Conservation (phyloP, 1,140 invertebrate species). For the Drosophila repleta region DNA sequence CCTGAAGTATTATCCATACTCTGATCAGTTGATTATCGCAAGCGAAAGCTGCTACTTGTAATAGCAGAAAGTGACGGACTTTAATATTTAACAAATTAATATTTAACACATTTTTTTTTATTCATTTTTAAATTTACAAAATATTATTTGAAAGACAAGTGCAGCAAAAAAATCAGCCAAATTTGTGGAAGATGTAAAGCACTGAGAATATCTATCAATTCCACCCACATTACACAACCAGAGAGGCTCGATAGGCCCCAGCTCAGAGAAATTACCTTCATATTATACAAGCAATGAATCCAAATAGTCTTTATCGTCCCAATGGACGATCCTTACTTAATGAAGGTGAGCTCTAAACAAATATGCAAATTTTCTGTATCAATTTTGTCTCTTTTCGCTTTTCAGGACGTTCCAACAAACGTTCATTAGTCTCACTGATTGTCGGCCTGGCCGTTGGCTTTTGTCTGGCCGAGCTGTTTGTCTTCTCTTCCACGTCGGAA, state of each 20-base stretch:
- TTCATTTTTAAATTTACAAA: too few relatives aligned
- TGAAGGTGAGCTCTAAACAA: slow-evolving; percentile 53
- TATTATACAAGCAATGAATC: slow-evolving; percentile 61
- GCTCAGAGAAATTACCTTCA: slow-evolving; percentile 1
- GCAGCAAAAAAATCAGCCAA: too few relatives aligned
- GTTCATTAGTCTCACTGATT: slow-evolving; percentile 72
- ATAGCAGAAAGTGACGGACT: background rate
- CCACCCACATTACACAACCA: slow-evolving; percentile 56
- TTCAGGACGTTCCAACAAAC: slow-evolving; percentile 76
- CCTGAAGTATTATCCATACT: background rate
- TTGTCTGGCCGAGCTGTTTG: slow-evolving; percentile 75
- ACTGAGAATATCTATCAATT: background rate
- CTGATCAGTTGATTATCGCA: slow-evolving; percentile 15
- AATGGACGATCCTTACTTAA: slow-evolving; percentile 70
- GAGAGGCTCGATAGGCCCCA: slow-evolving; percentile 47
- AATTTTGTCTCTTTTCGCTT: background rate
- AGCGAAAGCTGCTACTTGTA: slow-evolving; percentile 9
- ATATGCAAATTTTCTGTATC: background rate
- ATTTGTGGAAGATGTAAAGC: slow-evolving; percentile 69
- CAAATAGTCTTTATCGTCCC: slow-evolving; percentile 69
- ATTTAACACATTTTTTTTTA: too few relatives aligned
- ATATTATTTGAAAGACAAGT: too few relatives aligned
- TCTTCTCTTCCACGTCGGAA: slow-evolving; percentile 68
- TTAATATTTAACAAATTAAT: too few relatives aligned
- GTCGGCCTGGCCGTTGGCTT: slow-evolving; percentile 79